A percentile compares a stretch with the other conserved stretches of the same genome.
phyloP scores from a whole-genome alignment of 1,140 invertebrate species.

The Elymnias hypermnestra region DNA sequence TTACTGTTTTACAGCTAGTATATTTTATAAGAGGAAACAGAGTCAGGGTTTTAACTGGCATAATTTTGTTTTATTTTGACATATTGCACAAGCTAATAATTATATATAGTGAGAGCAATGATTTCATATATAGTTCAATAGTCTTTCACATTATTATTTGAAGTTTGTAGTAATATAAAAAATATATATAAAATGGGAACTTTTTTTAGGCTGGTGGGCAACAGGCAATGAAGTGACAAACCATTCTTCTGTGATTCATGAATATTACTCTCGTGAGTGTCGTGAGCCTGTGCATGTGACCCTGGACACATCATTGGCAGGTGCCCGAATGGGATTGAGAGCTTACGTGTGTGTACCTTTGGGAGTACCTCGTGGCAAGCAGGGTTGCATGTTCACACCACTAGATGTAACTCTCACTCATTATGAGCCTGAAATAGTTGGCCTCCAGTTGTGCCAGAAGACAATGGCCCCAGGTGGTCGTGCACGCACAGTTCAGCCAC shows the following conservation, averaged over 20 bases:
- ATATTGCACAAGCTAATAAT: no score
- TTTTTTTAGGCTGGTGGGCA: slow-evolving; percentile 93
- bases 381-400: slow-evolving; percentile 97
- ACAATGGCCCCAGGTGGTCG: slow-evolving; percentile 79
- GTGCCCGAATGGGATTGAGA: slow-evolving; percentile 90
- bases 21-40: no score
- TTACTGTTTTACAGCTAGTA: no score
- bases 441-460: slow-evolving; percentile 86
- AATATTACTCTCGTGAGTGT: slow-evolving; percentile 96
- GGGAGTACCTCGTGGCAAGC: slow-evolving; percentile 92
- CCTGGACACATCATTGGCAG: slow-evolving; percentile 91
- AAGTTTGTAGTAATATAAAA: no score
- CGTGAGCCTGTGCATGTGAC: slow-evolving; percentile 96
- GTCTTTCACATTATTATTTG: no score
- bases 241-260: slow-evolving; percentile 97
- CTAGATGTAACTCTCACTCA: slow-evolving; percentile 89
- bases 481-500: slow-evolving; percentile 83
- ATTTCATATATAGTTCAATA: no score
- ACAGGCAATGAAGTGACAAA: slow-evolving; percentile 97
- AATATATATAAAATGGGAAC: neutral
- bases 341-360: slow-evolving; percentile 91
- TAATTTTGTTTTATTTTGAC: no score
- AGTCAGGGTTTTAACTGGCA: no score
- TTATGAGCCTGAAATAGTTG: slow-evolving; percentile 92
- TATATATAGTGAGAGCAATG: no score